These are phyloP conservation scores for Ictidomys tridecemlineatus DNA, from an alignment of 2,113 vertebrate genomes.

Conservation along the genomic window DNA sequence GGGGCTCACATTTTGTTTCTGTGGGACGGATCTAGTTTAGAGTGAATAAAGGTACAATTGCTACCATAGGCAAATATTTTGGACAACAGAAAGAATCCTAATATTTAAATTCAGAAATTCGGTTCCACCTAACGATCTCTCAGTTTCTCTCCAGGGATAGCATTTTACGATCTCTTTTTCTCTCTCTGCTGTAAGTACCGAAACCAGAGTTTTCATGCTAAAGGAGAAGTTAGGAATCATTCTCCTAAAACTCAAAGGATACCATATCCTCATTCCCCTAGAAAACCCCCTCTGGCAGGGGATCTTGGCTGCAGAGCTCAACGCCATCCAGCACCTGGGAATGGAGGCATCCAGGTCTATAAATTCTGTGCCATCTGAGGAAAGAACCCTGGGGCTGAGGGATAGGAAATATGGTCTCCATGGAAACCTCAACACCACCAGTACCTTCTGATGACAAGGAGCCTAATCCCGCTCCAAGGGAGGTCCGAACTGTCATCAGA, in stretches of 20 bases:
- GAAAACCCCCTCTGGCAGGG: not conserved
- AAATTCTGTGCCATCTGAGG: not conserved
- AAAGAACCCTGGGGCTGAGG: not conserved
- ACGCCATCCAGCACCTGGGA: not conserved
- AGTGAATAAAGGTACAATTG: not conserved
- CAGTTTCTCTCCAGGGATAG: not conserved
- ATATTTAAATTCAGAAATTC: not conserved
- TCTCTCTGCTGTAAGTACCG: not conserved
- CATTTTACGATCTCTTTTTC: not conserved
- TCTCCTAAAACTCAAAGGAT: not conserved
- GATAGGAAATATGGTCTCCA: not conserved
- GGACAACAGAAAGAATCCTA: not conserved
- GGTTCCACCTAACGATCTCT: not conserved
- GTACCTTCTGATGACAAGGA: not conserved
- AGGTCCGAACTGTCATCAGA: not conserved
- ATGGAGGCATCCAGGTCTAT: not conserved
- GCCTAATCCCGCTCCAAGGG: not conserved
- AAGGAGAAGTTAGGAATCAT: not conserved
- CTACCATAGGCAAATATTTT: not conserved
- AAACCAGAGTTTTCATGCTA: not conserved
- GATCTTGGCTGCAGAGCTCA: not conserved
- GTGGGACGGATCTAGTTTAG: not conserved
- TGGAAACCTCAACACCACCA: not conserved
- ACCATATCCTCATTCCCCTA: not conserved
- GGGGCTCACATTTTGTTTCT: not conserved